Conservation (phyloP, 2,113 vertebrate genomes). For the Marmota flaviventris region DNA sequence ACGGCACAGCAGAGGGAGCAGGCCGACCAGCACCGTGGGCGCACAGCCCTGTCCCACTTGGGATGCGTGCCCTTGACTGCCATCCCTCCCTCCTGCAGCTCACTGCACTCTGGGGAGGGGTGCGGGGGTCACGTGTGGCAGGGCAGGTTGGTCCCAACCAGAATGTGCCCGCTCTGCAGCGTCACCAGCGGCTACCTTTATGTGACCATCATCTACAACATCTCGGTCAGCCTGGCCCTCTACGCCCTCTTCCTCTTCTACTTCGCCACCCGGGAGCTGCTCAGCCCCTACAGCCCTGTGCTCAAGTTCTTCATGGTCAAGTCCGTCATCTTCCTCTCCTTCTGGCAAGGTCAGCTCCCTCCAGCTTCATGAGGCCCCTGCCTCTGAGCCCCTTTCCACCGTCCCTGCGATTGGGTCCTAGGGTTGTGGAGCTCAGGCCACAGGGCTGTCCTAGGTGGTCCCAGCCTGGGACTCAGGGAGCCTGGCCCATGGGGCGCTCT, state of each 20-base stretch:
- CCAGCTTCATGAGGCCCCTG: rapidly evolving
- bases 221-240: constrained; percentile 96
- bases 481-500: background rate
- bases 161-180: constrained; percentile 81
- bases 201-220: constrained; percentile 97
- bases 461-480: background rate
- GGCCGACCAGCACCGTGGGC: rapidly evolving
- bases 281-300: constrained; percentile 96
- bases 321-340: constrained; percentile 98
- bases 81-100: background rate
- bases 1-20: background rate
- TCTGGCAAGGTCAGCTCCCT: constrained; percentile 95
- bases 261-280: constrained; percentile 95
- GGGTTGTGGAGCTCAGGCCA: rapidly evolving
- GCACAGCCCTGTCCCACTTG: rapidly evolving
- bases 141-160: background rate
- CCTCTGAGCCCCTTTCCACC: background rate
- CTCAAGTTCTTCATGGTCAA: constrained; percentile 99
- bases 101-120: background rate
- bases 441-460: no score
- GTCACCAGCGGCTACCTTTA: constrained; percentile 97
- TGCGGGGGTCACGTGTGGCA: rapidly evolving
- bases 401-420: background rate
- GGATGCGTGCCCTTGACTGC: rapidly evolving
- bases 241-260: constrained; percentile 98